These are phyloP conservation scores for Perccottus glenii DNA, from an alignment of 2,113 vertebrate species.

Conservation along the genomic window DNA sequence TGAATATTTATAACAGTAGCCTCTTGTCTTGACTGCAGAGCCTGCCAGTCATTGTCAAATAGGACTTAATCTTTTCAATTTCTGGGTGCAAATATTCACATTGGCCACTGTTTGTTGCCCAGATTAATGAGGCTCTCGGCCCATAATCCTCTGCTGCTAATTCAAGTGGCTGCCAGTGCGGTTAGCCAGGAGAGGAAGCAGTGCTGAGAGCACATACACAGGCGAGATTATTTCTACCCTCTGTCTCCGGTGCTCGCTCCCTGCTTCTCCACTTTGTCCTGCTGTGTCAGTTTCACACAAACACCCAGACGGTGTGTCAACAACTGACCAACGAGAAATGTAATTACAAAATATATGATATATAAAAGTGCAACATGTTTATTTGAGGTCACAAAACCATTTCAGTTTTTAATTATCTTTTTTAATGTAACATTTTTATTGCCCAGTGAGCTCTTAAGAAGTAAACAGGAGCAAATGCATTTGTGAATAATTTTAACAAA, in stretches of 20 bases:
- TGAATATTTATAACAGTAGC: conserved; percentile 99
- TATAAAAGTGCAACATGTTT: conserved; percentile 10
- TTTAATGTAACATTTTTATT: not conserved
- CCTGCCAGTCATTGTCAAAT: conserved; percentile 99
- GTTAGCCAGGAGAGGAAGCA: conserved; percentile 79
- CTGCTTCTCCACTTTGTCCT: conserved; percentile 13
- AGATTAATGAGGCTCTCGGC: conserved; percentile 98
- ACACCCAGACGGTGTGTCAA: not conserved
- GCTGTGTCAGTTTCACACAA: too few relatives aligned
- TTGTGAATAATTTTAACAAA: conserved; percentile 10
- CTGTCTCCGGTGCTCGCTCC: conserved; percentile 13
- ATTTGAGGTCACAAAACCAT: conserved; percentile 17
- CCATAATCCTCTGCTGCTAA: conserved; percentile 99
- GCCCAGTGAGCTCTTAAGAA: conserved; percentile 14
- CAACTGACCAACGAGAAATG: conserved; percentile 31
- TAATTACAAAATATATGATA: not conserved
- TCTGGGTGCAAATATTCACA: conserved; percentile 99
- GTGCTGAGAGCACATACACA: conserved; percentile 84
- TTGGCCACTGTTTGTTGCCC: conserved; percentile 99
- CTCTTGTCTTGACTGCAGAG: conserved; percentile 87
- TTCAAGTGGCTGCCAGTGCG: conserved; percentile 95
- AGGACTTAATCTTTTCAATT: conserved; percentile 99
- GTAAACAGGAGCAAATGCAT: not conserved
- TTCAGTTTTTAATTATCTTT: conserved; percentile 18
- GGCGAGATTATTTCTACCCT: conserved; percentile 81